Evolutionary conservation across 2,888 invertebrate genomes (phyloP).

Genomic region (Scrobipalpa atriplicella): DNA sequence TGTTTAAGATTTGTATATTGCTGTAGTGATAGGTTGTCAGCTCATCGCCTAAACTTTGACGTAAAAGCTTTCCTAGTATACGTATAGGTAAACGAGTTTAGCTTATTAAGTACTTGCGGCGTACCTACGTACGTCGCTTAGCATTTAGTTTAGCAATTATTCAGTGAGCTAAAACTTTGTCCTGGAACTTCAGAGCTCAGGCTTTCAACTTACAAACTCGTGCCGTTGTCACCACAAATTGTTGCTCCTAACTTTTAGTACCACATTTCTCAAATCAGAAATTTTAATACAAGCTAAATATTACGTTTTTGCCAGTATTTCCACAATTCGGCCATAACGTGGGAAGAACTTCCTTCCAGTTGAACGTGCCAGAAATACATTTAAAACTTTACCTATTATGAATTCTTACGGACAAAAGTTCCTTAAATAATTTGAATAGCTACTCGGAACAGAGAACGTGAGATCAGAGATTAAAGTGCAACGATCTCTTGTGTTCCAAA

Average conservation of each 20-base stretch:
- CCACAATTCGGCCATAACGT: constrained; percentile 1
- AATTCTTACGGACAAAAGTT: constrained; percentile 13
- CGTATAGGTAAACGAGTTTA: neutral
- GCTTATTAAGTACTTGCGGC: neutral
- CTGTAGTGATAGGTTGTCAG: too few species aligned
- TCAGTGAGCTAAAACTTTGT: constrained; percentile 54
- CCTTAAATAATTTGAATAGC: constrained; percentile 33
- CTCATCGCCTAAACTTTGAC: too few species aligned
- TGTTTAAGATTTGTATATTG: too few species aligned
- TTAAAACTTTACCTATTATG: constrained; percentile 10
- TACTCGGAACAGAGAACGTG: constrained; percentile 40
- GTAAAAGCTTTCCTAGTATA: too few species aligned
- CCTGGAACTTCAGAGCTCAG: constrained; percentile 50
- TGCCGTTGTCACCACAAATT: constrained; percentile 45
- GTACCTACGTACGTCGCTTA: constrained; percentile 40
- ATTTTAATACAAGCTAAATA: constrained; percentile 3
- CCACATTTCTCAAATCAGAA: constrained; percentile 11
- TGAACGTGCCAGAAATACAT: constrained; percentile 13
- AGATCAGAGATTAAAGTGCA: constrained; percentile 55
- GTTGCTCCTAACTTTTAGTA: constrained; percentile 21
- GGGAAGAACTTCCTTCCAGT: constrained; percentile 12
- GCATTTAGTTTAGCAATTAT: constrained; percentile 57
- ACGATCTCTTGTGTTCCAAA: constrained; percentile 41
- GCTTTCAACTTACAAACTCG: constrained; percentile 43
- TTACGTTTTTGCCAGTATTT: neutral